Percentiles rank a stretch among this genome's conserved stretches.
Evolutionary conservation across 2,797 vertebrate genomes (phyloP).

Genomic region (Sebastolobus altivelis): DNA sequence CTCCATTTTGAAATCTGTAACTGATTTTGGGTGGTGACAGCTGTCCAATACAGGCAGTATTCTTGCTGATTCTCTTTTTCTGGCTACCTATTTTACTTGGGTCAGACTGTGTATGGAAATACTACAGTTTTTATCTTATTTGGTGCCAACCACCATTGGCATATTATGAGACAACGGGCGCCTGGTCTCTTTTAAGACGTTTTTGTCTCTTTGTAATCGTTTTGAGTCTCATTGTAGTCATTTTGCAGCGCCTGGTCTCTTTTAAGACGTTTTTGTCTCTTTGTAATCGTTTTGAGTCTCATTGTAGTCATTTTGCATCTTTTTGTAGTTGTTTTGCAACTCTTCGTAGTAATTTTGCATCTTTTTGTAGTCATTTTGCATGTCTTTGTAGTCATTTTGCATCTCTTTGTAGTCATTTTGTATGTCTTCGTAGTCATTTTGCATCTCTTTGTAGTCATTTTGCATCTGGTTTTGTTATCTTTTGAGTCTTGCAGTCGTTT

Average conservation of each 20-base stretch:
- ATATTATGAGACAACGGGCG: neutral
- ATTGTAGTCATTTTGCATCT: neutral
- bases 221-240: neutral
- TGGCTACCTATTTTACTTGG: constrained; percentile 32
- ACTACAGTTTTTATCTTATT: neutral
- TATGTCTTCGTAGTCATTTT: neutral
- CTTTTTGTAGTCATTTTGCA: neutral
- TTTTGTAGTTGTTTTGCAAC: neutral
- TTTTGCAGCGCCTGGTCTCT: no score
- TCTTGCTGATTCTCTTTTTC: constrained; percentile 25
- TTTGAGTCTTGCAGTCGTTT: neutral
- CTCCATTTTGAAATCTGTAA: constrained; percentile 43
- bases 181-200: neutral
- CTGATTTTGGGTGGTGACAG: constrained; percentile 47
- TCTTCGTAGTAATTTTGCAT: neutral
- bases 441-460: neutral
- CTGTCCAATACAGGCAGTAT: constrained; percentile 12
- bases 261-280: no score
- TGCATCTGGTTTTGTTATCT: neutral
- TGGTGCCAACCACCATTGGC: neutral
- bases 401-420: neutral
- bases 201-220: neutral
- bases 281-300: neutral
- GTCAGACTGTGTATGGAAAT: constrained; percentile 14
- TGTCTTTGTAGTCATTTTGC: neutral